These are phyloP conservation scores for Eriocheir sinensis DNA, from an alignment of 1,140 invertebrate species.

Conservation along the genomic window DNA sequence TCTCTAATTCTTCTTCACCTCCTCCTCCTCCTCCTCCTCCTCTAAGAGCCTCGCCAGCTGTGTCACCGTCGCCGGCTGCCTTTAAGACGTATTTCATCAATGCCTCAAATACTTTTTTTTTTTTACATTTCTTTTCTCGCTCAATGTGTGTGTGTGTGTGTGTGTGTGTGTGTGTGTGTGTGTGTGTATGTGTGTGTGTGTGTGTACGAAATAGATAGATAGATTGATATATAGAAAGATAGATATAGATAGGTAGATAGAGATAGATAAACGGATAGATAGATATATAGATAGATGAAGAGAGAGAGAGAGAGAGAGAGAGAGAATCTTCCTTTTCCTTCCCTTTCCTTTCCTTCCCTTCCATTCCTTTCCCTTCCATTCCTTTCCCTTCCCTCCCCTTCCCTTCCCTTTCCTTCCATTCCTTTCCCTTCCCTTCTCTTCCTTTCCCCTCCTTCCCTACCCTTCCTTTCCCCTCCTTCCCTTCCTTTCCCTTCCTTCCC, in stretches of 20 bases:
- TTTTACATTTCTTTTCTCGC: background rate
- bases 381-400: background rate
- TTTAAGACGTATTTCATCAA: background rate
- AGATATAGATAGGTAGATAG: background rate
- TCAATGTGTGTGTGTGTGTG: background rate
- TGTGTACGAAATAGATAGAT: background rate
- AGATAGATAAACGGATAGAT: background rate
- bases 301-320: conserved; percentile 6
- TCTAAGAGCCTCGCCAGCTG: background rate
- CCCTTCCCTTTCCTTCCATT: no score
- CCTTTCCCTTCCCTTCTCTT: background rate
- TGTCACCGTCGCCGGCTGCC: background rate
- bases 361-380: background rate
- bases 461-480: background rate
- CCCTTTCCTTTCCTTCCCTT: no score
- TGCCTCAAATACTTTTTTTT: background rate
- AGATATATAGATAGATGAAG: background rate
- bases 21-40: background rate
- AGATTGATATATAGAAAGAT: background rate
- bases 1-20: background rate
- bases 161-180: background rate
- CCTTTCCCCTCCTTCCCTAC: background rate
- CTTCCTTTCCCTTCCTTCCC: background rate
- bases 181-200: background rate
- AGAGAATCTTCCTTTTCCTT: background rate